These are phyloP conservation scores for Blastomussa wellsi DNA, from an alignment of 92 coral and sea anemone genomes.

Conservation along the genomic window DNA sequence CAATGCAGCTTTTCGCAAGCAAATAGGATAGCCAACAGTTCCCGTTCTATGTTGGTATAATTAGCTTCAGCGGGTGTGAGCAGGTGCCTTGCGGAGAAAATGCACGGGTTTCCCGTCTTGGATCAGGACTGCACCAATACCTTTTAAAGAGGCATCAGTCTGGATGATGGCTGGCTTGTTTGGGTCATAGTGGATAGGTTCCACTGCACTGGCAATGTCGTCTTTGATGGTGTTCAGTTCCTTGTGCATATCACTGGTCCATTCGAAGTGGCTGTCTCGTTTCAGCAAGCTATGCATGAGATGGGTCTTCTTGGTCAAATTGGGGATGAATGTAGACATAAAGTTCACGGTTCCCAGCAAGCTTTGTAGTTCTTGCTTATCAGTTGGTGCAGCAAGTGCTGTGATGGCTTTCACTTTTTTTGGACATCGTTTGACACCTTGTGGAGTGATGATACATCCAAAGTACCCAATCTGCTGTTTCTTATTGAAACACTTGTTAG, in stretches of 20 bases:
- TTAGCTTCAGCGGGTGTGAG: slow-evolving; percentile 61
- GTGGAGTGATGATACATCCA: too few species aligned
- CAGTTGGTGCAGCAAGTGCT: too few species aligned
- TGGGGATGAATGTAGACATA: too few species aligned
- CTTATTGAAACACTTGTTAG: slow-evolving; percentile 47
- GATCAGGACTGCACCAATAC: slow-evolving; percentile 65
- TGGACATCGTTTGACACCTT: too few species aligned
- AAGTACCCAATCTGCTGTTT: too few species aligned
- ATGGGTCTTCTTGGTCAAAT: too few species aligned
- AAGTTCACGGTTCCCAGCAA: too few species aligned
- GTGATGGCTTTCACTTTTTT: too few species aligned
- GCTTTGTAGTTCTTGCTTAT: too few species aligned
- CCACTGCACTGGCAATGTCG: slow-evolving; percentile 47
- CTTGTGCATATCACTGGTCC: slow-evolving; percentile 73
- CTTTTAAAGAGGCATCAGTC: slow-evolving; percentile 51
- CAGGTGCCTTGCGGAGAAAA: slow-evolving; percentile 65
- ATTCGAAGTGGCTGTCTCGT: slow-evolving; percentile 58
- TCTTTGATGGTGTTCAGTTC: slow-evolving; percentile 69
- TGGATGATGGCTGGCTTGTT: slow-evolving; percentile 50
- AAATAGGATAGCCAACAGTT: too few species aligned
- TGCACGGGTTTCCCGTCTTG: slow-evolving; percentile 64
- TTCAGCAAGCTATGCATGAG: slow-evolving; percentile 64
- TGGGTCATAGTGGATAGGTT: slow-evolving; percentile 63
- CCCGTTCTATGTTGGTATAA: too few species aligned
- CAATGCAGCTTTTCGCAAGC: too few species aligned